phyloP scores from a whole-genome alignment of 2,113 vertebrate genomes.

The Sinocyclocheilus maitianheensis region DNA sequence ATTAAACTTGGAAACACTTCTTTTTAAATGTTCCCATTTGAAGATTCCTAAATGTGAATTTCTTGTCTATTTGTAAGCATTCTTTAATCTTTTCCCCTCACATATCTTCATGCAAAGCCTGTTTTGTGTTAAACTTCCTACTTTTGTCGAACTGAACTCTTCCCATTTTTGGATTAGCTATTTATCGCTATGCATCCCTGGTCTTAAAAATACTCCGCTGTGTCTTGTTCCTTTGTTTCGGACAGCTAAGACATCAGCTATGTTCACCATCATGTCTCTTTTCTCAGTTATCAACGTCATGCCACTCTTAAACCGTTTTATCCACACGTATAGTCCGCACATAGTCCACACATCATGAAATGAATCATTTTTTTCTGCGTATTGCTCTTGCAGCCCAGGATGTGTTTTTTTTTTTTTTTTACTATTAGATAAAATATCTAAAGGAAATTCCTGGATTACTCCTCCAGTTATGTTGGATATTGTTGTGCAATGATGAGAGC shows the following conservation, averaged over 20 bases:
- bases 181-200: neutral
- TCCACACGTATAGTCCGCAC: neutral
- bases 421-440: neutral
- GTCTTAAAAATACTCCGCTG: slow-evolving; percentile 1
- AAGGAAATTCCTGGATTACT: neutral
- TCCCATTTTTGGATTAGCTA: neutral
- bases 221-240: neutral
- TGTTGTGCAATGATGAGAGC: slow-evolving; percentile 5
- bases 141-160: neutral
- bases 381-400: neutral
- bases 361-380: neutral
- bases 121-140: neutral
- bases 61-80: neutral
- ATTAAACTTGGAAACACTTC: neutral
- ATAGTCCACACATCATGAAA: neutral
- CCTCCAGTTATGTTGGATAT: neutral
- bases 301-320: neutral
- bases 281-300: neutral
- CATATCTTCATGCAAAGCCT: neutral
- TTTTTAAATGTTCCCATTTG: no score
- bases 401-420: neutral
- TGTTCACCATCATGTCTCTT: neutral
- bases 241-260: neutral
- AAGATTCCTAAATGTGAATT: neutral
- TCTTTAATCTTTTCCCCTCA: neutral